Percentiles rank a stretch among this genome's conserved stretches.
Conservation (phyloP, 2,888 invertebrate species). For the Epirrhoe tristata region DNA sequence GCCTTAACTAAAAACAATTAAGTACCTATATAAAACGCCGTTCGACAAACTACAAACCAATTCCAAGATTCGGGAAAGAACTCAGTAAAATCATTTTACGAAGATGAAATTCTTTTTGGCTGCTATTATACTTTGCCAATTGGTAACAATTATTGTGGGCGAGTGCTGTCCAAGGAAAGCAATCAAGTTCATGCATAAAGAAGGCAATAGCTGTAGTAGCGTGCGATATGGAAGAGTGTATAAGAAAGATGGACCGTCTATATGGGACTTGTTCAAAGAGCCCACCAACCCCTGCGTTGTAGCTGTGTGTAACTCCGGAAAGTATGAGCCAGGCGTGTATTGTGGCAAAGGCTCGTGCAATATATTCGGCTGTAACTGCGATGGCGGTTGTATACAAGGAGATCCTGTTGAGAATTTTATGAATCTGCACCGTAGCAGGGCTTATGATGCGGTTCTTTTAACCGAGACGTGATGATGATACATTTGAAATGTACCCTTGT, state of each 20-base stretch:
- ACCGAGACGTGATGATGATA: no score
- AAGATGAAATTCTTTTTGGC: neutral
- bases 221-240: neutral
- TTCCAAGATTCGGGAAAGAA: neutral
- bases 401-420: neutral
- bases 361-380: slow-evolving; percentile 10
- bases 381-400: neutral
- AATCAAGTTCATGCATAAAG: neutral
- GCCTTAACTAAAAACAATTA: no score
- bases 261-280: neutral
- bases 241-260: neutral
- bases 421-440: neutral
- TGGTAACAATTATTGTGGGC: neutral
- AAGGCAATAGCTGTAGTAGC: neutral
- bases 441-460: no score
- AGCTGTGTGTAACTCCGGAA: neutral
- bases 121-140: neutral
- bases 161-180: neutral
- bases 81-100: neutral
- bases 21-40: neutral
- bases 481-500: no score
- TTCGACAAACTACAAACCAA: neutral
- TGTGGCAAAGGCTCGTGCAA: neutral
- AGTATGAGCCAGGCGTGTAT: neutral
- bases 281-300: neutral